Evolutionary conservation across 2,888 invertebrate genomes (phyloP).

Genomic region (Pachliopta kotzebuea): DNA sequence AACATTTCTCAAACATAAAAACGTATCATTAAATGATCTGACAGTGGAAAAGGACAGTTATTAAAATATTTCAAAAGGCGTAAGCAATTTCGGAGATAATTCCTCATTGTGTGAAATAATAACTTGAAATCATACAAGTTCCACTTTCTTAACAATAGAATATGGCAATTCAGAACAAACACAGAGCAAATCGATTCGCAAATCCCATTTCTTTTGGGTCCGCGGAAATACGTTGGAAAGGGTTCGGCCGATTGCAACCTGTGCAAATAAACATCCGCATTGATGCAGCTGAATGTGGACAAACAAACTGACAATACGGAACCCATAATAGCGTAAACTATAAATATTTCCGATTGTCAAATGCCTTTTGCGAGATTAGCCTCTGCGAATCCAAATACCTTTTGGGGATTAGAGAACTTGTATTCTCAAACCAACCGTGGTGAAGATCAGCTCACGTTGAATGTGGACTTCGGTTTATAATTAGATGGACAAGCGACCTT

Average conservation of each 20-base stretch:
- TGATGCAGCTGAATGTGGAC: slow-evolving; percentile 71
- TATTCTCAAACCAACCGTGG: too few species aligned
- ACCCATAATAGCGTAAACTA: slow-evolving; percentile 49
- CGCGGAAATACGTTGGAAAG: slow-evolving; percentile 63
- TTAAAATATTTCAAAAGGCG: slow-evolving; percentile 38
- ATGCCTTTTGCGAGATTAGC: slow-evolving; percentile 33
- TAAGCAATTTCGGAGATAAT: slow-evolving; percentile 18
- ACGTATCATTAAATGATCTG: slow-evolving; percentile 10
- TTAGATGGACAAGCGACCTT: too few species aligned
- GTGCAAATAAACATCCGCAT: slow-evolving; percentile 59
- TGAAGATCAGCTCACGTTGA: too few species aligned
- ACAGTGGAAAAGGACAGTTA: slow-evolving; percentile 30
- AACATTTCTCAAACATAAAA: slow-evolving; percentile 1
- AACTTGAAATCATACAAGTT: slow-evolving; percentile 4
- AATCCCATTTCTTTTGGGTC: slow-evolving; percentile 44
- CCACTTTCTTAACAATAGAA: slow-evolving; percentile 11
- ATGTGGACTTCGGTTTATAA: too few species aligned
- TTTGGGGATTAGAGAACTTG: too few species aligned
- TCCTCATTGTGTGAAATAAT: slow-evolving; percentile 12
- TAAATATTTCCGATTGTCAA: slow-evolving; percentile 62
- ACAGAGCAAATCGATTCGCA: slow-evolving; percentile 35
- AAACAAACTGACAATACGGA: slow-evolving; percentile 58
- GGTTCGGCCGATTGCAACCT: slow-evolving; percentile 57
- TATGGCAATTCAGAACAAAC: slow-evolving; percentile 7
- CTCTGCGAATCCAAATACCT: too few species aligned